These are phyloP conservation scores for Metridium senile DNA, from an alignment of 92 coral and sea anemone genomes.

Conservation along the genomic window DNA sequence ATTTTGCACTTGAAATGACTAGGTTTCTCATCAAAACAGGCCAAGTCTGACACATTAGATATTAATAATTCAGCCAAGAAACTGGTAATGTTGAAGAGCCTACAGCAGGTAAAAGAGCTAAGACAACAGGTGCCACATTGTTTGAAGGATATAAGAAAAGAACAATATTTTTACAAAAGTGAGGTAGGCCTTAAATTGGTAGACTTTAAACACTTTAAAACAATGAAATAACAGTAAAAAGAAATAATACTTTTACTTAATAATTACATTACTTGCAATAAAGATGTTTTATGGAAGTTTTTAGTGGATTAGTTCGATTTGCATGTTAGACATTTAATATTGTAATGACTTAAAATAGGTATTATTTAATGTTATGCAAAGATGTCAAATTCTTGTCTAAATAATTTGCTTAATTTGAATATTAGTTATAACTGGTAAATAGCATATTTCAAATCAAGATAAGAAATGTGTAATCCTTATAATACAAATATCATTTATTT, in stretches of 20 bases:
- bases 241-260: too few species aligned
- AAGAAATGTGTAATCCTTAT: neutral
- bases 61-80: conserved; percentile 13
- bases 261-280: neutral
- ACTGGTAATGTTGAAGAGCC: conserved; percentile 11
- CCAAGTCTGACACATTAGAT: conserved; percentile 2
- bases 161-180: neutral
- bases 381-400: neutral
- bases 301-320: neutral
- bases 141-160: conserved; percentile 4
- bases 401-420: neutral
- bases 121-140: conserved; percentile 38
- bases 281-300: neutral
- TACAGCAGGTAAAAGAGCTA: conserved; percentile 14
- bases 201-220: neutral
- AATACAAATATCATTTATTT: too few species aligned
- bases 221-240: too few species aligned
- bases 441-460: neutral
- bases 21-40: conserved; percentile 16
- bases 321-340: neutral
- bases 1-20: neutral
- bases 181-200: neutral
- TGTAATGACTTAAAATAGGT: conserved; percentile 12
- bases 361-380: neutral
- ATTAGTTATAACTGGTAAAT: neutral